Evolutionary conservation across 1,140 invertebrate genomes (phyloP), one percentile per base, ranked within the genome.

Genomic region (Lethrus apterus): DNA sequence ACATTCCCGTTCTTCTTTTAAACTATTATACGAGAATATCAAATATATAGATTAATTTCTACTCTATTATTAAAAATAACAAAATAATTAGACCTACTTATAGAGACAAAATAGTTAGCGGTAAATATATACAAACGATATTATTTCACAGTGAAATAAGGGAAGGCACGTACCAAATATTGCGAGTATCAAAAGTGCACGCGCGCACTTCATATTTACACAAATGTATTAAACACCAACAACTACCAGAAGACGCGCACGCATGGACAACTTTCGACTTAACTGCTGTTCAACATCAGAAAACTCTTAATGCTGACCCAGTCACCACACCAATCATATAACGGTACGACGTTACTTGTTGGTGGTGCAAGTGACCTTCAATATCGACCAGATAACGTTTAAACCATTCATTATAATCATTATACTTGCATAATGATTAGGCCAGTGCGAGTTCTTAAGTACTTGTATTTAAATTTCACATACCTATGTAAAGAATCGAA

Each of bases 271-370:
- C 17, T n/a, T 18, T 21, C 32, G 23, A 45, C 32, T 21, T 29
- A 15, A 13, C 19, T 5, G 30, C 17, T 23, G 15, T 33, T 43
- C 13, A 21, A 46, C 35, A 40, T 19, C 36, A 9, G 15, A 26
- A 46, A 23, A 29, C 20, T 23, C 15, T 20, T 41, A 24, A 18
- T 33, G 23, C 34, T 48, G 46, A 48, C 46, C 46, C 46, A 48
- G 46, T 41, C 46, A 24, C 20, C 26, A 9, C 26, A 18, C 43
- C 43, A 48, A 41, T 48, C 24, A 10, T 29, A 23, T 48, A 48
- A 48, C 46, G 46, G 46, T 48, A 48, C 18, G 24, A 41, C n/a
- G 21, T 18, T 29, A 41, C 30, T 35, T 35, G 15, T 4, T 35
- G 15, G 33, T 35, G 20, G 15, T 32, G 15, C 15, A 32, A 32